Conservation (phyloP, 2,113 vertebrate genomes). For the Solenodon paradoxus region DNA sequence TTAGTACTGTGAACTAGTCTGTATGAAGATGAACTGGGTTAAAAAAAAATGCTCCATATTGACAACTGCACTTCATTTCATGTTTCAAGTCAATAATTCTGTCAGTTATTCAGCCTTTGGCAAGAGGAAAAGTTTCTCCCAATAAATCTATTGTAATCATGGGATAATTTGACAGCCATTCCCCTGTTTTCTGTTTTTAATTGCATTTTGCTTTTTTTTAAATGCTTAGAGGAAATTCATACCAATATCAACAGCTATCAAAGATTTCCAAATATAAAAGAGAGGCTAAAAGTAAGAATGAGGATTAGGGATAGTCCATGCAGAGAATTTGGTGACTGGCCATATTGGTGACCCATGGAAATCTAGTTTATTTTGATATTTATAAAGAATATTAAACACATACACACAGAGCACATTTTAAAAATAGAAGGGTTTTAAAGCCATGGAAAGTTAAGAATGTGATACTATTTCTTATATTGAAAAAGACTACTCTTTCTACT, state of each 20-base stretch:
- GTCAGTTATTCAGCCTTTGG: conserved; percentile 34
- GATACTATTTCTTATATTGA: not conserved
- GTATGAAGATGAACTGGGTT: conserved; percentile 14
- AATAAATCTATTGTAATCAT: conserved; percentile 52
- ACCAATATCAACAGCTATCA: conserved; percentile 10
- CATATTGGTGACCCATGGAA: not conserved
- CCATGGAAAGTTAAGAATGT: not conserved
- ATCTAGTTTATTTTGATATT: not conserved
- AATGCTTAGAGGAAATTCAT: not conserved
- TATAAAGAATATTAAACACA: not conserved
- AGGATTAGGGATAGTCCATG: not conserved
- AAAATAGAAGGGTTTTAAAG: conserved; percentile 5
- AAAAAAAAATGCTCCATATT: not conserved
- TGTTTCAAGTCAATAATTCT: conserved; percentile 47
- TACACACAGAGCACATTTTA: not conserved
- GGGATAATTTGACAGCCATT: conserved; percentile 46
- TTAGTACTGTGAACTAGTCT: not conserved
- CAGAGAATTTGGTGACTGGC: not conserved
- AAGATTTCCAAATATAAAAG: not conserved
- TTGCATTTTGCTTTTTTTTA: conserved; percentile 28
- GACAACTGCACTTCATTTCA: conserved; percentile 43
- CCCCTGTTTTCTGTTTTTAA: conserved; percentile 54
- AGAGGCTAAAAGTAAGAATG: not conserved
- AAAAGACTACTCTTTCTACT: not conserved
- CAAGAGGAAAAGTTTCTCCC: not conserved